Evolutionary conservation across 2,113 vertebrate species (phyloP), one percentile per base, ranked within the genome.

Genomic region (Pteruthius melanotis): DNA sequence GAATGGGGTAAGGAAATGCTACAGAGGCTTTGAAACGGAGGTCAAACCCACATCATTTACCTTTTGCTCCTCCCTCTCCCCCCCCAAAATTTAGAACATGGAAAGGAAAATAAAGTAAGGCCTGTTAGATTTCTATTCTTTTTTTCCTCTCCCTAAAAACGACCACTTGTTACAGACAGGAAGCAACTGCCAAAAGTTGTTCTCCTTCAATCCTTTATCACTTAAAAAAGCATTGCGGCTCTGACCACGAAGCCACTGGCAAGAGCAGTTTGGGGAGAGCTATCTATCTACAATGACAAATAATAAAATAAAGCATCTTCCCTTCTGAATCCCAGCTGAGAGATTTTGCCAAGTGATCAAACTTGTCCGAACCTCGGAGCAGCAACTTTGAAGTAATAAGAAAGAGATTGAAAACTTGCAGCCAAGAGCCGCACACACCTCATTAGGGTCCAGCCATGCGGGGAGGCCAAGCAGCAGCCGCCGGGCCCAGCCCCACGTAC

Each of bases 401-500:
- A 94, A 94, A 89, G 93, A 95, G 94, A 93, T 56, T 94, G 95
- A 93, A 97, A 96, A 86, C 81, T 80, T 80, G 88, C 94, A 93
- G 91, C 94, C 87, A 89, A 86, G 94, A 96, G 96, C 94, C 44
- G 39, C 84, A 79, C 87, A 91, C 93, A 92, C 95, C 96, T 98
- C 97, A 96, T 98, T 97, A 97, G 96, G 83, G 94, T 94, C 95
- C 80, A 84, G 96, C 89, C 83, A 95, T 87, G 96, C 94, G 87
- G 96, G 93, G 95, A 96, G 97, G 92, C 93, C 40, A 16, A 83
- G 89, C n/a, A 60, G 95, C 82, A 90, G 92, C 92, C 90, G 94
- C 95, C 28, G 47, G 95, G 92, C 94, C 96, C 83, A 69, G 95
- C 75, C 53, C 91, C 66, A 49, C 37, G 44, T 81, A 68, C 82